Evolutionary conservation across 2,797 vertebrate species (phyloP).

Genomic region (Alfaro cultratus): DNA sequence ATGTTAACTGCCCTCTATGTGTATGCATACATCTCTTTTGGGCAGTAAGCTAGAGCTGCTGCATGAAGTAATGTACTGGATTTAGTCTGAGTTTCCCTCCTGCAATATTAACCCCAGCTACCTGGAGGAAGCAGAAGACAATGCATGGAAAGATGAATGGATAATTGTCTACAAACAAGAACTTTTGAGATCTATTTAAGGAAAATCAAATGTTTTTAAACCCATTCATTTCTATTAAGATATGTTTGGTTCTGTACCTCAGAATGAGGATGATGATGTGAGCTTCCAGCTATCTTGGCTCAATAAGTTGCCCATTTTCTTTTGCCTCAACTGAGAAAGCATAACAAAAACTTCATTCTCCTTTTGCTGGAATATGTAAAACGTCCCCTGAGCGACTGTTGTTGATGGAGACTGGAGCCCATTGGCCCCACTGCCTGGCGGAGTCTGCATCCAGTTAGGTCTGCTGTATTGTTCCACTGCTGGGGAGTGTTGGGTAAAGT

Average conservation of each 20-base stretch:
- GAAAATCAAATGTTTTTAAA: constrained; percentile 19
- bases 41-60: neutral
- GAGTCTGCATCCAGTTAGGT: constrained; percentile 43
- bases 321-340: constrained; percentile 28
- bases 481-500: constrained; percentile 31
- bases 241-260: neutral
- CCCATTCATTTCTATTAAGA: constrained; percentile 4
- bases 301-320: constrained; percentile 41
- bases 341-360: constrained; percentile 35
- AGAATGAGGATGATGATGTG: constrained; percentile 10
- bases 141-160: neutral
- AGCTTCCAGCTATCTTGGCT: constrained; percentile 26
- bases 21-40: no score
- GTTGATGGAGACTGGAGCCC: constrained; percentile 63
- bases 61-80: neutral
- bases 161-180: constrained; percentile 23
- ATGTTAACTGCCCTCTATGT: no score
- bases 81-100: neutral
- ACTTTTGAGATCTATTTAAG: neutral
- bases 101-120: neutral
- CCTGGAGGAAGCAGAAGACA: neutral
- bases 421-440: constrained; percentile 21
- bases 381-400: constrained; percentile 43
- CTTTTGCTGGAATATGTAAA: constrained; percentile 27
- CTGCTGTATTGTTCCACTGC: constrained; percentile 51